Evolutionary conservation across 2,113 vertebrate species (phyloP), one percentile per base, ranked within the genome.

Genomic region (Solenodon paradoxus): DNA sequence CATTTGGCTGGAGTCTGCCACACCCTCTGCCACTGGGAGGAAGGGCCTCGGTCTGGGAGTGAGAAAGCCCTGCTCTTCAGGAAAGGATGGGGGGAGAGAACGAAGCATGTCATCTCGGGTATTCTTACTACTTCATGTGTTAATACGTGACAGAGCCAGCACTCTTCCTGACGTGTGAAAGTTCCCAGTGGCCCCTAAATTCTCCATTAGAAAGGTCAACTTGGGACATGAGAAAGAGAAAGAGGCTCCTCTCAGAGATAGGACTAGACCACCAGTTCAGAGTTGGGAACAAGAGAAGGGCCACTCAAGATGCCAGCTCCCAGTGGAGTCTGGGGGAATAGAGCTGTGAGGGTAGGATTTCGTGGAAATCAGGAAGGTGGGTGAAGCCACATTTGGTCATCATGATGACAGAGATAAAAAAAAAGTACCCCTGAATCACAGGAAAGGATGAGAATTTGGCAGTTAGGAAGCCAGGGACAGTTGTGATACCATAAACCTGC

Each of bases 31-130:
- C 20, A 16, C 51, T 3, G 9, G 7, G 9, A 55, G 64, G 9
- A 61, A 80, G 24, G 51, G 40, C 57, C 53, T 51, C 63, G n/a
- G 59, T 69, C 72, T 69, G 10, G 83, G 38, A 35, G 69, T 15
- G 64, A 26, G 55, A 47, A 69, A 66, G 49, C 69, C 69, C 35
- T 64, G 71, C 28, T 49, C 24, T 85, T 9, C 2, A 30, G 47
- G 28, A 51, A 79, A 22, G 51, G 38, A 22, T 19, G 20, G 3
- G n/a, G 57, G 30, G 69, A 63, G 26, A n/a, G 42, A 38, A 9
- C 30, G 3, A 64, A 78, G 12, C 19, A 22, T 42, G 15, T 30
- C 5, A 5, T 49, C 17, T 5, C 0, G 1, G 30, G 28, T 24
- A 15, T 75, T 81, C 55, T 77, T 24, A 42, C 9, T 45, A 22